Percentiles rank a stretch among this genome's conserved stretches.
Evolutionary conservation across 92 coral and sea anemone species (phyloP).

Genomic region (Chrysogorgia sp.): DNA sequence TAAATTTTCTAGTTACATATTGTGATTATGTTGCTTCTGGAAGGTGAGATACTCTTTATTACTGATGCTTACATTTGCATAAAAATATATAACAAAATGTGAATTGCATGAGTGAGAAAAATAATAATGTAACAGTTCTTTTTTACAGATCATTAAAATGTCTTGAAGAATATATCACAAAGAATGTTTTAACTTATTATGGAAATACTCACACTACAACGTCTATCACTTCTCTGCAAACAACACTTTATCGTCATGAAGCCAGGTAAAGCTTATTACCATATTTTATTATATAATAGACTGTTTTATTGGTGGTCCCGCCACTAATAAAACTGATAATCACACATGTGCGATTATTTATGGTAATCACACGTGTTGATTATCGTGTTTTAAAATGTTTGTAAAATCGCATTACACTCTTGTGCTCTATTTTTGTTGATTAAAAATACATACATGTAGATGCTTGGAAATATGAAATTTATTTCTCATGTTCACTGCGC

Average conservation of each 20-base stretch:
- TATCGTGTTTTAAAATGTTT: no score
- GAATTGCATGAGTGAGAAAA: neutral
- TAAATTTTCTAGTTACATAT: constrained; percentile 68
- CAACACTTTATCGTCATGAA: constrained; percentile 95
- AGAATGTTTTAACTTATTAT: constrained; percentile 87
- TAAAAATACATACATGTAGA: no score
- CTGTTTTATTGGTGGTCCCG: no score
- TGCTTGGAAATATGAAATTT: no score
- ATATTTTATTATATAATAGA: no score
- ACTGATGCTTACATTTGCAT: neutral
- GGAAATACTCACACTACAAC: constrained; percentile 98
- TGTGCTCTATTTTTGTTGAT: no score
- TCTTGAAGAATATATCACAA: constrained; percentile 90
- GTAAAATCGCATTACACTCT: no score
- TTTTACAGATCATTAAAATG: constrained; percentile 74
- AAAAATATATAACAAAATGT: neutral
- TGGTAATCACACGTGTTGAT: no score
- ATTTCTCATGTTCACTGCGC: no score
- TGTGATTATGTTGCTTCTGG: constrained; percentile 98
- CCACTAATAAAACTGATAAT: no score
- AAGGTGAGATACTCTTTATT: constrained; percentile 73
- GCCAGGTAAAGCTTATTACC: constrained; percentile 67
- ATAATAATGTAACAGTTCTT: neutral
- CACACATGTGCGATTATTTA: no score
- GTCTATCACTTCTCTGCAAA: constrained; percentile 90